These are phyloP conservation scores for Geotrypetes seraphini DNA, from an alignment of 2,797 vertebrate genomes.

Conservation along the genomic window DNA sequence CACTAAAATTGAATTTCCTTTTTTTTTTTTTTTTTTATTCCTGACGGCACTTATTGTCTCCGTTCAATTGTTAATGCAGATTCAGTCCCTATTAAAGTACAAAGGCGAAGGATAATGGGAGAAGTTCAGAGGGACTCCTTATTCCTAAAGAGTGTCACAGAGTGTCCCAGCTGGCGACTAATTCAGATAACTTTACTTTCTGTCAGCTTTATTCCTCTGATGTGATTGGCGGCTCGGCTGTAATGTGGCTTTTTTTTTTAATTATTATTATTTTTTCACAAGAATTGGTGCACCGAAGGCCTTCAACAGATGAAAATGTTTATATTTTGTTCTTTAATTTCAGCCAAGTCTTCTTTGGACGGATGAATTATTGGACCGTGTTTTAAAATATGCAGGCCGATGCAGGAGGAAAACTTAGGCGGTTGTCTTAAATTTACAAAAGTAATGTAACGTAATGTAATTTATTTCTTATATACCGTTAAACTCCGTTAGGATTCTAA, in stretches of 20 bases:
- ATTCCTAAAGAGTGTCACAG: constrained; percentile 58
- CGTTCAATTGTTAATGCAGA: constrained; percentile 59
- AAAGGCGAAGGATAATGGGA: constrained; percentile 50
- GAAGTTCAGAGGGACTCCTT: constrained; percentile 59
- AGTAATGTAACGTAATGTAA: no score
- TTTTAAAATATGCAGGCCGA: no score
- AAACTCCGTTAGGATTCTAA: no score
- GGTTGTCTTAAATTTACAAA: no score
- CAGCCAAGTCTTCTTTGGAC: background rate
- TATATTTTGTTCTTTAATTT: no score
- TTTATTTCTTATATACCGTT: no score
- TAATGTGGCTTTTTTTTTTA: constrained; percentile 22
- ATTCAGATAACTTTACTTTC: constrained; percentile 49
- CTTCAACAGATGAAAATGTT: background rate
- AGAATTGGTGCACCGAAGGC: background rate
- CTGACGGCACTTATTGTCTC: constrained; percentile 56
- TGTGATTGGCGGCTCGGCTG: constrained; percentile 2
- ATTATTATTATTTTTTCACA: no score
- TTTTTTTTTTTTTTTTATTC: constrained; percentile 18
- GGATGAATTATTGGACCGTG: constrained; percentile 7
- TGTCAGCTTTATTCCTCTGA: constrained; percentile 38
- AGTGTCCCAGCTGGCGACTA: constrained; percentile 49
- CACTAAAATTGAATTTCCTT: constrained; percentile 79
- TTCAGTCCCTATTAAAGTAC: constrained; percentile 60
- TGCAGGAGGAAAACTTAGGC: no score